phyloP scores from a whole-genome alignment of 1,140 invertebrate species.

The Cydia splendana region DNA sequence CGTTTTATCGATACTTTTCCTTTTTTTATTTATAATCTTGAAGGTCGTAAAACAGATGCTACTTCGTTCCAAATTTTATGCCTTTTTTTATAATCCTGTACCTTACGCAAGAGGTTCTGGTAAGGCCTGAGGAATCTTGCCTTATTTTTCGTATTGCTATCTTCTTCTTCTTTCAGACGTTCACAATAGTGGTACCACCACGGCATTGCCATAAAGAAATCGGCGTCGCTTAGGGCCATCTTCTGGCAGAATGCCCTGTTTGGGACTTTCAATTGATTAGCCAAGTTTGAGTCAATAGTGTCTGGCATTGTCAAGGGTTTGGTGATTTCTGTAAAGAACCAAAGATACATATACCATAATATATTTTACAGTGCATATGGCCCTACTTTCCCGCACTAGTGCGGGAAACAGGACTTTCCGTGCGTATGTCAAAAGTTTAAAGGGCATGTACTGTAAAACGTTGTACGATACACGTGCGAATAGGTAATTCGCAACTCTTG shows the following conservation, averaged over 20 bases:
- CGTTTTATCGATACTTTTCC: background rate
- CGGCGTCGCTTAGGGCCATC: conserved; percentile 39
- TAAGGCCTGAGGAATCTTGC: conserved; percentile 36
- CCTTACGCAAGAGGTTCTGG: conserved; percentile 39
- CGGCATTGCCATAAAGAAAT: conserved; percentile 45
- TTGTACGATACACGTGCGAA: too few species aligned
- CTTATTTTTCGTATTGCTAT: conserved; percentile 22
- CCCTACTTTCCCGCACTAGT: too few species aligned
- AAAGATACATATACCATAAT: too few species aligned
- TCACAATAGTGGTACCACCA: conserved; percentile 61
- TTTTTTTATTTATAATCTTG: background rate
- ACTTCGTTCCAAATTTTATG: background rate
- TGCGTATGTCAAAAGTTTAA: too few species aligned
- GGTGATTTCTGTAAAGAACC: background rate
- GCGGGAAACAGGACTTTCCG: too few species aligned
- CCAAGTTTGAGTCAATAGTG: background rate
- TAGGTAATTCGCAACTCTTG: too few species aligned
- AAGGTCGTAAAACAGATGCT: background rate
- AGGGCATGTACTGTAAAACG: too few species aligned
- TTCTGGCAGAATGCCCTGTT: conserved; percentile 50
- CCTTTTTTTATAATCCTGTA: conserved; percentile 28
- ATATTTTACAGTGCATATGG: too few species aligned
- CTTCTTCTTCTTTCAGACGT: conserved; percentile 38
- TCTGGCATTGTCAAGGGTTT: background rate
- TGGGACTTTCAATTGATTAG: conserved; percentile 44